phyloP scores from a whole-genome alignment of 2,888 invertebrate species.

The Napeogenes sylphis region DNA sequence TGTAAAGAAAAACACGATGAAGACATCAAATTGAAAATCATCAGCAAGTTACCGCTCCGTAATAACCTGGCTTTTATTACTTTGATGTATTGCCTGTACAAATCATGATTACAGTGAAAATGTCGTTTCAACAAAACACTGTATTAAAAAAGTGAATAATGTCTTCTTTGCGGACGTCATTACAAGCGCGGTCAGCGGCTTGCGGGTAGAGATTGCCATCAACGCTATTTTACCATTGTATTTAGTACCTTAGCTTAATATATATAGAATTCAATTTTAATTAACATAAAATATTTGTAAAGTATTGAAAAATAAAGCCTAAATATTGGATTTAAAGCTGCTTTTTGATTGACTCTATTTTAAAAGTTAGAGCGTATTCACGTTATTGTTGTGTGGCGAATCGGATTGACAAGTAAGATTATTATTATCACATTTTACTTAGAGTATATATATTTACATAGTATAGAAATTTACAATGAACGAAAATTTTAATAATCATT shows the following conservation, averaged over 20 bases:
- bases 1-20: slow-evolving; percentile 48
- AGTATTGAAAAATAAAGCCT: slow-evolving; percentile 47
- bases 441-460: slow-evolving; percentile 47
- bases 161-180: slow-evolving; percentile 72
- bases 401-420: slow-evolving; percentile 73
- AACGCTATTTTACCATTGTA: slow-evolving; percentile 33
- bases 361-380: slow-evolving; percentile 50
- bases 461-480: neutral
- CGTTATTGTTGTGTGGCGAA: slow-evolving; percentile 68
- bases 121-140: slow-evolving; percentile 76
- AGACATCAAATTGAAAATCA: slow-evolving; percentile 74
- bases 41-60: slow-evolving; percentile 51
- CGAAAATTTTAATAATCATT: no score
- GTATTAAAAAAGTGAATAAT: slow-evolving; percentile 78
- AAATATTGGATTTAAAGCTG: slow-evolving; percentile 28
- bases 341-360: slow-evolving; percentile 38
- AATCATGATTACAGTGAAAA: slow-evolving; percentile 76
- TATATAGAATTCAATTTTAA: slow-evolving; percentile 34
- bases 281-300: slow-evolving; percentile 14
- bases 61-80: slow-evolving; percentile 66
- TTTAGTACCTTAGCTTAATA: slow-evolving; percentile 38
- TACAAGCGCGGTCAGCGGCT: slow-evolving; percentile 46
- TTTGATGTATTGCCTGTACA: slow-evolving; percentile 61
- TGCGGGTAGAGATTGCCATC: slow-evolving; percentile 66
- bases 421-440: slow-evolving; percentile 76